Base-by-base conservation (phyloP, 2,797 vertebrate genomes). In the Odontamblyopus lacepedii region DNA sequence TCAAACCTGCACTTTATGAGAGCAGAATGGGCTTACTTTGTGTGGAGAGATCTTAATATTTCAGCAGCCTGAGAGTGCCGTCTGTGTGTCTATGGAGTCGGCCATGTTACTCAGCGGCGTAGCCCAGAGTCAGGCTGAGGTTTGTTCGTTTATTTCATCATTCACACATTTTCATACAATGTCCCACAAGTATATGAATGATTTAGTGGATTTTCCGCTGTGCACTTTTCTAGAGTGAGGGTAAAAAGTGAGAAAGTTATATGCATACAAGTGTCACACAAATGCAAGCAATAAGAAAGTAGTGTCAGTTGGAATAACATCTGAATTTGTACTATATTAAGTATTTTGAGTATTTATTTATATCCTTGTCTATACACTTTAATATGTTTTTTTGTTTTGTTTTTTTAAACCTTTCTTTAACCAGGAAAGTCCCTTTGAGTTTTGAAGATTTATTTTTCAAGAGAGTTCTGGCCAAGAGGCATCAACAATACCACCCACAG, bases 61-160 rank as follows among this genome's bases (percentile, higher is more conserved):
- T 82, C 32, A 75, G 26, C 0, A 62, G n/a, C 60, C 70, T 71
- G 11, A 68, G 55, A 61, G 71, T 64, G 6, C 30, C 35, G 35
- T 7, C 6, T 75, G 51, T 72, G 64, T 51, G 13, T 72, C 60
- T 66, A 71, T 69, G 35, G 7, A 76, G 75, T 80, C 69, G 70
- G 65, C 23, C 61, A 76, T 80, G 78, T 80, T 87, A 80, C 65
- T 69, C 51, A 0, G 44, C 15, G 7, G 27, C 63, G 64, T 70
- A 62, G 70, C 75, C 44, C 41, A 64, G 57, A 72, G 38, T 60
- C 56, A 67, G 59, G 72, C 16, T 76, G 30, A 78, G 44, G 86
- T 87, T 85, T 89, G 78, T 87, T 80, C 72, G 78, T 32, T 74
- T 78, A 83, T 91, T 91, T 90, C 84, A 88, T 91, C 87, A 86